Conservation (phyloP, 2,797 vertebrate species). For the Meda fulgida region DNA sequence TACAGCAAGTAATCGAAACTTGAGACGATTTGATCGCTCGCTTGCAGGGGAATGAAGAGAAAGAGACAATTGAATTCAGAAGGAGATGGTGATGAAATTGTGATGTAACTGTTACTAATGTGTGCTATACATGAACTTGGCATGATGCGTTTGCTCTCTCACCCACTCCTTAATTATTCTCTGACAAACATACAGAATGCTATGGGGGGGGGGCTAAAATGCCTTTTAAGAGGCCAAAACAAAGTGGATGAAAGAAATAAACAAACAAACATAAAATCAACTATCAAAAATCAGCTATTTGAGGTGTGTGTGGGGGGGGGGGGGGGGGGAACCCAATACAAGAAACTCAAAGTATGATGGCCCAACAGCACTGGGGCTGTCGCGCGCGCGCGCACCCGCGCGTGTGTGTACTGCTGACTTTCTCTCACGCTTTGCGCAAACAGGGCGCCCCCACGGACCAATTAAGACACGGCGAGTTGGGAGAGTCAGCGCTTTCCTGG, state of each 20-base stretch:
- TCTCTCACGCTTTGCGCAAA: constrained; percentile 75
- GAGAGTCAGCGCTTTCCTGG: constrained; percentile 83
- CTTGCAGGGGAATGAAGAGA: constrained; percentile 71
- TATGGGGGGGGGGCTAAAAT: neutral
- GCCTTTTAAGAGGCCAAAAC: constrained; percentile 31
- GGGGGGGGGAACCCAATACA: constrained; percentile 33
- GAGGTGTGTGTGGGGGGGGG: neutral
- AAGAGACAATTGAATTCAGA: constrained; percentile 81
- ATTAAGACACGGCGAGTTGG: constrained; percentile 79
- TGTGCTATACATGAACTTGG: constrained; percentile 82
- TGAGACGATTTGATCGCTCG: constrained; percentile 75
- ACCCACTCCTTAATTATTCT: constrained; percentile 65
- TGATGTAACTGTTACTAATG: constrained; percentile 85
- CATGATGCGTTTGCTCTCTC: constrained; percentile 71
- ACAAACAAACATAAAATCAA: constrained; percentile 38
- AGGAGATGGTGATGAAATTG: constrained; percentile 85
- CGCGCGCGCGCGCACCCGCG: constrained; percentile 42
- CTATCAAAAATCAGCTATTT: constrained; percentile 55
- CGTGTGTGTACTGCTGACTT: constrained; percentile 70
- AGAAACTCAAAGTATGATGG: constrained; percentile 44
- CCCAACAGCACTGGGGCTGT: constrained; percentile 45
- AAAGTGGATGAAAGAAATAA: constrained; percentile 41
- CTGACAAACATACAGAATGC: constrained; percentile 52
- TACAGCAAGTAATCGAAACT: constrained; percentile 68
- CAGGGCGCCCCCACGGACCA: constrained; percentile 81